Percentiles rank a stretch among this genome's conserved stretches.
Evolutionary conservation across 2,797 vertebrate genomes (phyloP).

Genomic region (Melanotaenia boesemani): DNA sequence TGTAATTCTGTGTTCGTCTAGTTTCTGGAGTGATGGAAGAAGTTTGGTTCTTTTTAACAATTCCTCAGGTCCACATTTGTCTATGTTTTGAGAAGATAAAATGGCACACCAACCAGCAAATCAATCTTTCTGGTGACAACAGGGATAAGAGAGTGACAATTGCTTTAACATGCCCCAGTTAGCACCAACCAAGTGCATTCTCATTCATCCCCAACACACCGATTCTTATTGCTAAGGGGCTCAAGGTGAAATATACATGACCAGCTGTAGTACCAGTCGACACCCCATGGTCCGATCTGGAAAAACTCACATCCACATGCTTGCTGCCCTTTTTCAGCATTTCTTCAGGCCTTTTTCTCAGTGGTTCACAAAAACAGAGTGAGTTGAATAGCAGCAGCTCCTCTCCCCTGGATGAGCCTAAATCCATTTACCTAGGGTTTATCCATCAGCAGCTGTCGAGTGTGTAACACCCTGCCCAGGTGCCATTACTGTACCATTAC

Average conservation of each 20-base stretch:
- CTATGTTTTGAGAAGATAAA: slow-evolving; percentile 70
- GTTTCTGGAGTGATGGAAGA: slow-evolving; percentile 65
- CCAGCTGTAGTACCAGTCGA: slow-evolving; percentile 22
- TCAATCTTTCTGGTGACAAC: slow-evolving; percentile 64
- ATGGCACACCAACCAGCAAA: slow-evolving; percentile 65
- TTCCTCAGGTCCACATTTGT: slow-evolving; percentile 64
- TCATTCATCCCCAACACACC: slow-evolving; percentile 46
- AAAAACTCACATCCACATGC: slow-evolving; percentile 48
- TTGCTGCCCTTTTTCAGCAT: slow-evolving; percentile 37
- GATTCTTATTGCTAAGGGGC: slow-evolving; percentile 22
- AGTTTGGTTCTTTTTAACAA: slow-evolving; percentile 66
- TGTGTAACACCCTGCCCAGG: slow-evolving; percentile 78
- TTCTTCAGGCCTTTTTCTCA: slow-evolving; percentile 36
- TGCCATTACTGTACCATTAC: slow-evolving; percentile 85
- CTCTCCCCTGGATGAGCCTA: slow-evolving; percentile 72
- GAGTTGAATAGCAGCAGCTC: slow-evolving; percentile 67
- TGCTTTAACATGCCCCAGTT: slow-evolving; percentile 79
- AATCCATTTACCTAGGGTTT: slow-evolving; percentile 83
- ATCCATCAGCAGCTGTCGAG: slow-evolving; percentile 84
- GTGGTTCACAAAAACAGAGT: slow-evolving; percentile 55
- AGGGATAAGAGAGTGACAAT: slow-evolving; percentile 59
- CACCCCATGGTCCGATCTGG: slow-evolving; percentile 37
- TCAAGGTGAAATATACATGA: slow-evolving; percentile 61
- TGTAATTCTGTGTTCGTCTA: slow-evolving; percentile 73
- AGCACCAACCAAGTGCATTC: slow-evolving; percentile 57